These are phyloP conservation scores for Malurus alboscapulatus DNA, from an alignment of 2,113 vertebrate species.

Conservation along the genomic window DNA sequence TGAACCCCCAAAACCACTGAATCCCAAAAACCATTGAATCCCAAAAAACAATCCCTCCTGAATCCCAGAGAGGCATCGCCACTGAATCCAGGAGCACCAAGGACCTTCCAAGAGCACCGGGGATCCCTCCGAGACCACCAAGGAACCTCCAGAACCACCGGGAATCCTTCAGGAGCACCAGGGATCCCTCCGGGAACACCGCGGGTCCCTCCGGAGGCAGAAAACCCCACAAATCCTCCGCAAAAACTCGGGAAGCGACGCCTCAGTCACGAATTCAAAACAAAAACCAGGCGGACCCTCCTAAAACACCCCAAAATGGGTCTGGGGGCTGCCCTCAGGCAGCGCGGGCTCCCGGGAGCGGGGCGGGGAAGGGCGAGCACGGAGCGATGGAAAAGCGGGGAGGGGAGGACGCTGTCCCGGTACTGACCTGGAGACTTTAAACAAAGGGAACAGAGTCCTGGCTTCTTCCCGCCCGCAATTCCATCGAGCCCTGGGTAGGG, in stretches of 20 bases:
- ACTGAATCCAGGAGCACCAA: no score
- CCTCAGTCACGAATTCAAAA: fast-evolving
- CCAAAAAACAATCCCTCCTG: background rate
- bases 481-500: constrained; percentile 81
- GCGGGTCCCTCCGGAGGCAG: no score
- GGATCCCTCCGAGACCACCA: background rate
- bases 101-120: background rate
- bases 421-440: constrained; percentile 86
- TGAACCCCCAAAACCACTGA: background rate
- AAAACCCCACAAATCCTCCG: background rate
- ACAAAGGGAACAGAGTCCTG: constrained; percentile 83
- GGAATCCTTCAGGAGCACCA: no score
- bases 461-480: constrained; percentile 79
- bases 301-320: background rate
- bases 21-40: background rate
- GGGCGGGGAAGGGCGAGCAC: background rate
- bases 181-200: background rate
- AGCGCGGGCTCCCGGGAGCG: background rate
- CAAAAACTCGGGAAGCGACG: fast-evolving
- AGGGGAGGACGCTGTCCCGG: background rate
- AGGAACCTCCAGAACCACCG: background rate
- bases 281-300: background rate
- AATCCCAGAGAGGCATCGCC: fast-evolving
- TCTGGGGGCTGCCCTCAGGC: background rate
- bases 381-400: background rate